A percentile compares a stretch with the other conserved stretches of the same genome.
These are phyloP conservation scores for Apocrypta bakeri DNA, from an alignment of 1,140 invertebrate genomes.

Conservation along the genomic window DNA sequence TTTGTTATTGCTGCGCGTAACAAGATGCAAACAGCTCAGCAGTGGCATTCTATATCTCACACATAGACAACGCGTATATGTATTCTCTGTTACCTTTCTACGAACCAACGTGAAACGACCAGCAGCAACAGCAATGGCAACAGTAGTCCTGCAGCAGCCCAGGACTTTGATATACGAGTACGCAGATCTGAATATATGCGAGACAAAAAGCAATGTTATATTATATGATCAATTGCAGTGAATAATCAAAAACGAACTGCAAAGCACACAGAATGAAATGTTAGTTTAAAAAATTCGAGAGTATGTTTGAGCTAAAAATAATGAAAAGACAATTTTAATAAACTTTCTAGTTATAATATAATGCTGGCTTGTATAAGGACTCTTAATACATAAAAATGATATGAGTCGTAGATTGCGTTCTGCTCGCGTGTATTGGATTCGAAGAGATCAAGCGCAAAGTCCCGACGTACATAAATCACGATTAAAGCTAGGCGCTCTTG, in stretches of 20 bases:
- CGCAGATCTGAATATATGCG: too few relatives aligned
- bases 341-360: too few relatives aligned
- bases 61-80: background rate
- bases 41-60: background rate
- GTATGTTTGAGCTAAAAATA: too few relatives aligned
- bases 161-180: background rate
- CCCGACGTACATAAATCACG: constrained; percentile 37
- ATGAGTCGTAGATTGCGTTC: background rate
- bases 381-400: background rate
- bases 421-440: background rate
- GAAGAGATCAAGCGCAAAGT: background rate
- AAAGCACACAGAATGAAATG: too few relatives aligned
- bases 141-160: background rate
- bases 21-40: constrained; percentile 60
- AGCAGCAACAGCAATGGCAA: background rate
- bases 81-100: background rate
- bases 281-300: too few relatives aligned
- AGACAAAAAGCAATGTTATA: too few relatives aligned
- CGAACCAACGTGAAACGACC: background rate
- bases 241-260: too few relatives aligned
- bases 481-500: constrained; percentile 20
- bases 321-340: too few relatives aligned
- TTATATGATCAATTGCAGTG: too few relatives aligned
- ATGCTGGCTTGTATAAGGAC: too few relatives aligned
- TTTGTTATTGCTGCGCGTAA: constrained; percentile 58